Conservation (phyloP, 2,113 vertebrate genomes). For the Chaetodon auriga region DNA sequence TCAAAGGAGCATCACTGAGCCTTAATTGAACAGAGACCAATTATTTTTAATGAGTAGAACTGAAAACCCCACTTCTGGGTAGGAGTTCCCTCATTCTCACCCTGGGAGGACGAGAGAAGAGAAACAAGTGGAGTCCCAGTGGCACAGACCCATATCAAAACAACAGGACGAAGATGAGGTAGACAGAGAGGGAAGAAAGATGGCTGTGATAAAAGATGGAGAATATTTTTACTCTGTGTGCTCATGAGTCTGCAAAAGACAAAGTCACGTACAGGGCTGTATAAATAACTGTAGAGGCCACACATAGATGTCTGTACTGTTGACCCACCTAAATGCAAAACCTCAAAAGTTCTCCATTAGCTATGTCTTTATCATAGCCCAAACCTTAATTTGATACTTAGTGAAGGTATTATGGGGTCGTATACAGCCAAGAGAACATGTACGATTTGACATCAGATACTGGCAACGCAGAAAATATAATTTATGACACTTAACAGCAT, state of each 20-base stretch:
- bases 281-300: neutral
- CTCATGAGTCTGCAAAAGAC: slow-evolving; percentile 43
- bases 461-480: neutral
- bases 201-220: slow-evolving; percentile 13
- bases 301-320: slow-evolving; percentile 2
- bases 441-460: neutral
- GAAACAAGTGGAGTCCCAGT: slow-evolving; percentile 62
- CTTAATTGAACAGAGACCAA: slow-evolving; percentile 78
- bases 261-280: slow-evolving; percentile 12
- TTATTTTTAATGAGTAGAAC: slow-evolving; percentile 81
- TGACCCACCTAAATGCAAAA: slow-evolving; percentile 9
- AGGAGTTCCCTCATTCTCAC: slow-evolving; percentile 64
- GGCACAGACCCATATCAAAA: slow-evolving; percentile 49
- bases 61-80: slow-evolving; percentile 64
- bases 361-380: neutral
- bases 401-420: neutral
- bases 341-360: neutral
- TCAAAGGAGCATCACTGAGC: slow-evolving; percentile 71
- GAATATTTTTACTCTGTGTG: slow-evolving; percentile 10
- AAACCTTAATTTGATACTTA: neutral
- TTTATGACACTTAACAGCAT: neutral
- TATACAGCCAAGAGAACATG: neutral
- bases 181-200: slow-evolving; percentile 15
- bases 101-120: slow-evolving; percentile 23
- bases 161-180: slow-evolving; percentile 39